A percentile compares a stretch with the other conserved stretches of the same genome.
Evolutionary conservation across 2,797 vertebrate genomes (phyloP).

Genomic region (Melanotaenia pygmaea): DNA sequence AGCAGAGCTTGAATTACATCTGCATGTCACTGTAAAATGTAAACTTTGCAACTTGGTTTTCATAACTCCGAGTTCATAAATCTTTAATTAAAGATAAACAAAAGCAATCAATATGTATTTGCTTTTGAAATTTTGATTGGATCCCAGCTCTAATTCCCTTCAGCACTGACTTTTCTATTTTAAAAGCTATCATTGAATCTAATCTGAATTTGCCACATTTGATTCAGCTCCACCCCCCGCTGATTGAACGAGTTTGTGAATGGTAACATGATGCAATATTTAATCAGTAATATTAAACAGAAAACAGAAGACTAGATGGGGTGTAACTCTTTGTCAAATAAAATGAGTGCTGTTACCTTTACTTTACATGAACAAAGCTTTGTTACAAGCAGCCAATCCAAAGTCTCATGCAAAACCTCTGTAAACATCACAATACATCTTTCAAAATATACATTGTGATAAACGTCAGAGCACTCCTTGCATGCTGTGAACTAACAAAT

Average conservation of each 20-base stretch:
- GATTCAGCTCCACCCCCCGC: conserved; percentile 9
- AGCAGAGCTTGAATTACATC: not conserved
- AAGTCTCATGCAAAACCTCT: conserved; percentile 23
- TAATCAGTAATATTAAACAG: conserved; percentile 24
- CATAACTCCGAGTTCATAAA: not conserved
- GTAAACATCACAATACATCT: conserved; percentile 25
- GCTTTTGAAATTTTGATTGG: not conserved
- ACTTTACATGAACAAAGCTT: conserved; percentile 18
- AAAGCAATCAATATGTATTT: not conserved
- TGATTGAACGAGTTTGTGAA: conserved; percentile 8
- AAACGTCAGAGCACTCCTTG: not conserved
- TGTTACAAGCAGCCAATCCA: conserved; percentile 2
- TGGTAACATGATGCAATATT: conserved; percentile 26
- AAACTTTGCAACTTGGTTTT: not conserved
- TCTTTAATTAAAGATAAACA: no score
- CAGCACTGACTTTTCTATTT: not conserved
- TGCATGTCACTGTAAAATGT: not conserved
- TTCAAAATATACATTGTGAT: not conserved
- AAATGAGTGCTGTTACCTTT: conserved; percentile 22
- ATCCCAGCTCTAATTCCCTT: not conserved
- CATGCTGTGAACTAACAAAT: not conserved
- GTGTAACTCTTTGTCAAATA: conserved; percentile 50
- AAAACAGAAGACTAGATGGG: conserved; percentile 28
- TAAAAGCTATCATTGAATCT: not conserved
- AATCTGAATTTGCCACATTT: conserved; percentile 9